Conservation (phyloP, 2,797 vertebrate species). For the Acanthornis magna region DNA sequence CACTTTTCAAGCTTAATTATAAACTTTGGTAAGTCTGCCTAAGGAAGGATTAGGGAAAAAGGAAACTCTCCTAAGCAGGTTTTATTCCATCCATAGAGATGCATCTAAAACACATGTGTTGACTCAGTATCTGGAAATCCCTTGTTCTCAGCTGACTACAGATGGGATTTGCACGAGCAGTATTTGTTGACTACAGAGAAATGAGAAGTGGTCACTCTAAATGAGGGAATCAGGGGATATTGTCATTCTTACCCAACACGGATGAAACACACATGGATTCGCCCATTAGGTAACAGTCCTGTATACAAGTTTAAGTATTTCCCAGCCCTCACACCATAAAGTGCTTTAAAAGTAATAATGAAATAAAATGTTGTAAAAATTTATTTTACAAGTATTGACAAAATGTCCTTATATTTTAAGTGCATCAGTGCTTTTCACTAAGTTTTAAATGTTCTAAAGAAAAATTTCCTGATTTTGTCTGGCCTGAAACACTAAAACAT, state of each 20-base stretch:
- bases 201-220: neutral
- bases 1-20: neutral
- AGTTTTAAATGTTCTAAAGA: neutral
- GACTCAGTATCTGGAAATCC: neutral
- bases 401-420: neutral
- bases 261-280: neutral
- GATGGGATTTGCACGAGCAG: neutral
- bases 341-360: neutral
- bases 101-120: neutral
- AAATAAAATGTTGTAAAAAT: neutral
- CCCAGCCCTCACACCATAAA: neutral
- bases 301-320: neutral
- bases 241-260: neutral
- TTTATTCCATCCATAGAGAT: neutral
- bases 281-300: neutral
- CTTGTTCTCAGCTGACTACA: neutral
- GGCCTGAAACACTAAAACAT: neutral
- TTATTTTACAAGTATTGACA: neutral
- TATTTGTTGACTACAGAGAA: neutral
- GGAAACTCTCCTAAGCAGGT: neutral
- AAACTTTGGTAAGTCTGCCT: neutral
- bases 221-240: neutral
- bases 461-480: neutral
- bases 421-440: neutral
- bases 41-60: neutral